phyloP scores from a whole-genome alignment of 53 echinoderm and acorn worm genomes.

The Holothuria scabra region DNA sequence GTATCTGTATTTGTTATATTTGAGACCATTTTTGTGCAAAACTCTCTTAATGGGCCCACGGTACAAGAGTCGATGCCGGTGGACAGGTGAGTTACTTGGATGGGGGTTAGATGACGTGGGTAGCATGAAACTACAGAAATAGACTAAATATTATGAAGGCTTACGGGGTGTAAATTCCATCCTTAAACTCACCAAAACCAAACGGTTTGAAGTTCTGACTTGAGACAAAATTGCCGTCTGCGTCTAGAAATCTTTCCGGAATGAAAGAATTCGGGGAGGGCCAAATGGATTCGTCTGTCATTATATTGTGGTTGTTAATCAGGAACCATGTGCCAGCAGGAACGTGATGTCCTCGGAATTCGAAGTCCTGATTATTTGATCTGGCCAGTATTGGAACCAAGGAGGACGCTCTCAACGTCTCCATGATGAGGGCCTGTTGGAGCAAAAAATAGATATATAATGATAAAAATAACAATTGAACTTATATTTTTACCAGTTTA shows the following conservation, averaged over 20 bases:
- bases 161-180: background rate
- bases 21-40: too few relatives aligned
- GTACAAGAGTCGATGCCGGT: too few relatives aligned
- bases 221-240: conserved; percentile 35
- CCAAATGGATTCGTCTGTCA: conserved; percentile 64
- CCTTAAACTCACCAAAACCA: conserved; percentile 35
- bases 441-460: background rate
- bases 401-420: background rate
- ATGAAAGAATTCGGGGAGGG: conserved; percentile 56
- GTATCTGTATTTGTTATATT: too few relatives aligned
- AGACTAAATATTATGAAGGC: background rate
- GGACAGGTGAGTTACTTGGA: background rate
- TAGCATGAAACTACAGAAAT: background rate
- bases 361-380: conserved; percentile 57
- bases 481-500: too few relatives aligned
- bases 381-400: conserved; percentile 28
- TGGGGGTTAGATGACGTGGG: background rate
- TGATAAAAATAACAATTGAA: background rate
- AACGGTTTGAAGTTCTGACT: conserved; percentile 37
- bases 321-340: conserved; percentile 66
- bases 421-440: conserved; percentile 29
- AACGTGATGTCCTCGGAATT: conserved; percentile 44
- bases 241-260: conserved; percentile 75
- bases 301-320: conserved; percentile 63
- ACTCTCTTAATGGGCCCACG: too few relatives aligned